Conservation (phyloP, 2,797 vertebrate species). For the Sebastes vulpes region DNA sequence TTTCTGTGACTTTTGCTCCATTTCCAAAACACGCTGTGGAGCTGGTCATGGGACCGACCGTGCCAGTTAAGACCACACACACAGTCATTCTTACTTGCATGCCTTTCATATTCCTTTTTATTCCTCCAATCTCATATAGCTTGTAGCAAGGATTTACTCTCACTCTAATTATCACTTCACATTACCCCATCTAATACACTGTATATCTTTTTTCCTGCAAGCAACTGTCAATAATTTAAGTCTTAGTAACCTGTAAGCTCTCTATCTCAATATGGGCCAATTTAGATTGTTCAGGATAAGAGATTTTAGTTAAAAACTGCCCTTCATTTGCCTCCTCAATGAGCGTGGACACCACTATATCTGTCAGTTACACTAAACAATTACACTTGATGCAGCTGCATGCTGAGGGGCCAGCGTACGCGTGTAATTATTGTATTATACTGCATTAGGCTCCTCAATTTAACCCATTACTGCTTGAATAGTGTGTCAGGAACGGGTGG, state of each 20-base stretch:
- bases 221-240: constrained; percentile 57
- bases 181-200: constrained; percentile 52
- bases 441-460: constrained; percentile 74
- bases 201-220: constrained; percentile 50
- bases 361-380: constrained; percentile 47
- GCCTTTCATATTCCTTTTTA: constrained; percentile 44
- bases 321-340: constrained; percentile 42
- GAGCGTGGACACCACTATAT: constrained; percentile 47
- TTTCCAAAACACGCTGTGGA: constrained; percentile 42
- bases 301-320: constrained; percentile 39
- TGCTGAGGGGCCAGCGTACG: constrained; percentile 32
- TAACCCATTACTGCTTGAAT: constrained; percentile 73
- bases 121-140: constrained; percentile 52
- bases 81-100: constrained; percentile 36
- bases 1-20: constrained; percentile 46
- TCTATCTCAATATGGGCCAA: constrained; percentile 56
- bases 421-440: constrained; percentile 75
- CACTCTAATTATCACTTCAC: constrained; percentile 67
- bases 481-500: constrained; percentile 61
- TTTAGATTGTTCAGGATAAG: constrained; percentile 73
- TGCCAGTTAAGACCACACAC: constrained; percentile 56
- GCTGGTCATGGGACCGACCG: constrained; percentile 69
- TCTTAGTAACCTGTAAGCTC: constrained; percentile 28
- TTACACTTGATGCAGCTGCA: constrained; percentile 36
- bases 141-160: constrained; percentile 76